These are phyloP conservation scores for Cebidichthys violaceus DNA, from an alignment of 2,113 vertebrate genomes.

Conservation along the genomic window DNA sequence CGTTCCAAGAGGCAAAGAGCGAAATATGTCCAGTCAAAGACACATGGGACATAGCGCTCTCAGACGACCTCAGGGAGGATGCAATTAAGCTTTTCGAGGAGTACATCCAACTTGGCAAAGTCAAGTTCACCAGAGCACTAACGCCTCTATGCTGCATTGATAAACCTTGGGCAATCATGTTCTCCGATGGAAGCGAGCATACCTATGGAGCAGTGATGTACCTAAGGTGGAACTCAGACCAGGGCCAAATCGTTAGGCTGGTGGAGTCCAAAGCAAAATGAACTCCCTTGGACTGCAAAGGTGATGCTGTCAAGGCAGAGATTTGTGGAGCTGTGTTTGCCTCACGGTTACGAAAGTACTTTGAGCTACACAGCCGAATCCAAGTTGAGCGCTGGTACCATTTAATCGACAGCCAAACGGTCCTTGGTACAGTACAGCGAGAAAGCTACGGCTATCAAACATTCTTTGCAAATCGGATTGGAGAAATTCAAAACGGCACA, in stretches of 20 bases:
- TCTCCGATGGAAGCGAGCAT: slow-evolving; percentile 34
- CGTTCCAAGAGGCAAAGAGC: not conserved
- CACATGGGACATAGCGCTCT: slow-evolving; percentile 41
- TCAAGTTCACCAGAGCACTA: not conserved
- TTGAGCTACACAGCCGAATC: slow-evolving; percentile 16
- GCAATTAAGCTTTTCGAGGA: slow-evolving; percentile 40
- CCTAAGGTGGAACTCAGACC: too few species aligned
- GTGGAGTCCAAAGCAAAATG: too few species aligned
- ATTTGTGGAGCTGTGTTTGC: slow-evolving; percentile 44
- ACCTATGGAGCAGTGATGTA: too few species aligned
- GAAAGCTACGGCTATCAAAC: slow-evolving; percentile 44
- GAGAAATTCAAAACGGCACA: slow-evolving; percentile 47
- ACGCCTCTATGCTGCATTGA: too few species aligned
- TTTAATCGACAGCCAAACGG: slow-evolving; percentile 40
- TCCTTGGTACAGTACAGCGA: slow-evolving; percentile 33
- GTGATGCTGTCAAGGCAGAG: slow-evolving; percentile 20
- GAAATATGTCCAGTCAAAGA: fast-evolving
- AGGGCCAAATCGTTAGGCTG: too few species aligned
- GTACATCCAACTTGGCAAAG: not conserved
- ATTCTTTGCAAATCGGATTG: slow-evolving; percentile 47
- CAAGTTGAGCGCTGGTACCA: slow-evolving; percentile 37
- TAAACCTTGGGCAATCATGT: not conserved
- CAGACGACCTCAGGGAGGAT: slow-evolving; percentile 22
- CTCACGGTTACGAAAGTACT: slow-evolving; percentile 25
- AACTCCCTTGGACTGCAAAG: too few species aligned